A percentile compares a stretch with the other conserved stretches of the same genome.
Evolutionary conservation across 2,888 invertebrate genomes (phyloP).

Genomic region (Ceriagrion tenellum): DNA sequence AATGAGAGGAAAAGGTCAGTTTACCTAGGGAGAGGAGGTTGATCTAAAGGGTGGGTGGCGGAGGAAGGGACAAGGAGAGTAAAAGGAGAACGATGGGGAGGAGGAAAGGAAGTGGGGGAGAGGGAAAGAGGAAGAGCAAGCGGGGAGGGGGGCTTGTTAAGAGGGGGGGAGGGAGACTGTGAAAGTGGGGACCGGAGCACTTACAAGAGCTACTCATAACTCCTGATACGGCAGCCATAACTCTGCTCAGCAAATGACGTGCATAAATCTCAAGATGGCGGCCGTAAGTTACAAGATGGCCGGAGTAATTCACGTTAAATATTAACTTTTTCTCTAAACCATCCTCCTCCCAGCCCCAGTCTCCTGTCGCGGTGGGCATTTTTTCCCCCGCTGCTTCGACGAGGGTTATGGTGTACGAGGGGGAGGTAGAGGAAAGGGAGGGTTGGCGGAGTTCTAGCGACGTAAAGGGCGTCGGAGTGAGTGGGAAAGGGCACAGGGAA

Average conservation of each 20-base stretch:
- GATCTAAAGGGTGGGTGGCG: background rate
- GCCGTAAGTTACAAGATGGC: conserved; percentile 66
- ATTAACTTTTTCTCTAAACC: conserved; percentile 37
- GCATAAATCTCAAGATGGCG: conserved; percentile 68
- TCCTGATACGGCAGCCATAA: conserved; percentile 66
- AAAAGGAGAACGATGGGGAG: background rate
- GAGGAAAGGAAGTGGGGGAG: background rate
- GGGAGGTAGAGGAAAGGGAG: background rate
- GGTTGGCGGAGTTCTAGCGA: background rate
- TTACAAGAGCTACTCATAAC: conserved; percentile 63
- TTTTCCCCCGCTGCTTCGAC: conserved; percentile 22
- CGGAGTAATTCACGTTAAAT: conserved; percentile 67
- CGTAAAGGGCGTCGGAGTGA: background rate
- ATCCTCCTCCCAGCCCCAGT: background rate
- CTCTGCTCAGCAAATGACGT: conserved; percentile 61
- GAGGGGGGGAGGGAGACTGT: conserved; percentile 9
- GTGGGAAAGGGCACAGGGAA: background rate
- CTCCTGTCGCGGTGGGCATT: background rate
- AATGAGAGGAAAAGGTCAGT: background rate
- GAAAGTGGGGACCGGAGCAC: conserved; percentile 60
- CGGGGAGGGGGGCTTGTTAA: conserved; percentile 10
- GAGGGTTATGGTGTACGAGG: background rate
- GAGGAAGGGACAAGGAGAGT: conserved; percentile 36
- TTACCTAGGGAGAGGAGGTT: background rate
- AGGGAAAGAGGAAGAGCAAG: conserved; percentile 12